These are phyloP conservation scores for Odontocolon sp. DNA, from an alignment of 2,888 invertebrate genomes.

Conservation along the genomic window DNA sequence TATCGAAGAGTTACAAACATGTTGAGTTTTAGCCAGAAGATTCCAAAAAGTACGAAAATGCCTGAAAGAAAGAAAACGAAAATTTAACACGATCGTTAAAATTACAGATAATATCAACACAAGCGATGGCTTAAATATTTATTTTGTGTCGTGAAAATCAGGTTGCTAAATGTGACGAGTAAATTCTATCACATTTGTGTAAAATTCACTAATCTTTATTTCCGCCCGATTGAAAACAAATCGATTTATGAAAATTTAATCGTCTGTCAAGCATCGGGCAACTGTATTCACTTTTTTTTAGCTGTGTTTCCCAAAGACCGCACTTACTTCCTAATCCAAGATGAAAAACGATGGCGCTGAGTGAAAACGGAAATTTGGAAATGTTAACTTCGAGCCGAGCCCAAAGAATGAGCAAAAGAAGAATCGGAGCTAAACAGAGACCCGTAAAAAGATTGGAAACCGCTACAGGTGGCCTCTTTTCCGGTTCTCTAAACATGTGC, in stretches of 20 bases:
- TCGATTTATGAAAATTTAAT: slow-evolving; percentile 53
- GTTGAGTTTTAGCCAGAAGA: slow-evolving; percentile 96
- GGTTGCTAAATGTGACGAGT: slow-evolving; percentile 75
- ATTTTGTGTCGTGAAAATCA: slow-evolving; percentile 71
- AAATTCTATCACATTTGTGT: slow-evolving; percentile 71
- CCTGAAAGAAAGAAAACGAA: slow-evolving; percentile 82
- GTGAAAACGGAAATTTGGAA: slow-evolving; percentile 88
- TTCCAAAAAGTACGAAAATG: slow-evolving; percentile 92
- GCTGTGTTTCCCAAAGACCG: too few relatives aligned
- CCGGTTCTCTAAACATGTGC: slow-evolving; percentile 96
- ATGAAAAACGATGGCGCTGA: slow-evolving; percentile 95
- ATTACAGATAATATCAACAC: not conserved
- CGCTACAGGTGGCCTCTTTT: slow-evolving; percentile 92
- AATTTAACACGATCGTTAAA: slow-evolving; percentile 8
- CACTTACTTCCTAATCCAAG: slow-evolving; percentile 89
- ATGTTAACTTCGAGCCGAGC: slow-evolving; percentile 92
- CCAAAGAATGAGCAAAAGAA: slow-evolving; percentile 94
- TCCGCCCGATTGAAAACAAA: slow-evolving; percentile 75
- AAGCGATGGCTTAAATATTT: not conserved
- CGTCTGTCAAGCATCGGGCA: slow-evolving; percentile 60
- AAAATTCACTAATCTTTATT: slow-evolving; percentile 73
- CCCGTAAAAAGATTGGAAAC: slow-evolving; percentile 96
- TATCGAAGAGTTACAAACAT: slow-evolving; percentile 98
- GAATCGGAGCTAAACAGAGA: slow-evolving; percentile 90
- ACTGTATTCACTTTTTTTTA: not conserved